Conservation (phyloP, 2,797 vertebrate genomes). For the Hipposideros larvatus region DNA sequence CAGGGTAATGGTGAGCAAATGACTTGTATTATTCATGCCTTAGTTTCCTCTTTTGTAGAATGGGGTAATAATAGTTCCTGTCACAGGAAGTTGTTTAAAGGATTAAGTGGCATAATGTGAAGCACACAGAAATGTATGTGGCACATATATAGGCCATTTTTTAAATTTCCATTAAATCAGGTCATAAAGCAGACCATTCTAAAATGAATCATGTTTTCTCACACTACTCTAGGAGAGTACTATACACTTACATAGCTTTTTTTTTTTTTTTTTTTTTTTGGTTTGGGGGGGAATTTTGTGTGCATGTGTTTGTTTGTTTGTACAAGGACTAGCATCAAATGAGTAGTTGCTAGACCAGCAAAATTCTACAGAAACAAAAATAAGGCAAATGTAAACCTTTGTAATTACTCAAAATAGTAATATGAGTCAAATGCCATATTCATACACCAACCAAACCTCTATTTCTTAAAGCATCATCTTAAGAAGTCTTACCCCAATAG, state of each 20-base stretch:
- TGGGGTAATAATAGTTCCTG: not conserved
- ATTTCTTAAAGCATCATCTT: not conserved
- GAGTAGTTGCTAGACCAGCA: not conserved
- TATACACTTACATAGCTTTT: not conserved
- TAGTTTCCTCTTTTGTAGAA: not conserved
- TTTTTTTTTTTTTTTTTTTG: not conserved
- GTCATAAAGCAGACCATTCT: not conserved
- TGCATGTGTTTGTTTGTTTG: not conserved
- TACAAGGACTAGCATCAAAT: not conserved
- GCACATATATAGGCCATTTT: not conserved
- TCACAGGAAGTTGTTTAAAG: not conserved
- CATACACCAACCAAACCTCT: not conserved
- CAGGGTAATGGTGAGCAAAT: not conserved
- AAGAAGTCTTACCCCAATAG: not conserved
- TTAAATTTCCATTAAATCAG: not conserved
- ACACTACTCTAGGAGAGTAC: not conserved
- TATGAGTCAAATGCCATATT: not conserved
- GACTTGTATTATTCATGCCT: not conserved
- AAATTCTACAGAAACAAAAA: not conserved
- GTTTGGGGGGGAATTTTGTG: not conserved
- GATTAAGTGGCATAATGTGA: not conserved
- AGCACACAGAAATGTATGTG: not conserved
- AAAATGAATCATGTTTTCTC: not conserved
- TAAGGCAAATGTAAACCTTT: not conserved
- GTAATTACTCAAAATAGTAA: conserved; percentile 13